These are phyloP conservation scores for Drosophila longiperda DNA, from an alignment of 2,888 invertebrate genomes.

Conservation along the genomic window DNA sequence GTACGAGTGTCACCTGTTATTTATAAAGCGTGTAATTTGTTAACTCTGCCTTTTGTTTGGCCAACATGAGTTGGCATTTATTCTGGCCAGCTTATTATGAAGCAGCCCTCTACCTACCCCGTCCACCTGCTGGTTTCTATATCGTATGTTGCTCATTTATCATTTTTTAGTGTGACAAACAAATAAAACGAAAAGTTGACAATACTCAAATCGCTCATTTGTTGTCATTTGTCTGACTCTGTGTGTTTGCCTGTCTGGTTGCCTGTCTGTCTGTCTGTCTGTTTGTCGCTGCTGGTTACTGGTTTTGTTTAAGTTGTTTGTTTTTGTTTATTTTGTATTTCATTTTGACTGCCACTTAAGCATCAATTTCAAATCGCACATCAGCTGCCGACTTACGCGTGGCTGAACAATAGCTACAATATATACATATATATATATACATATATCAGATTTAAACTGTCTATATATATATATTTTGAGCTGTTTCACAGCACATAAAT, in stretches of 20 bases:
- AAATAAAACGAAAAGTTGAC: constrained; percentile 61
- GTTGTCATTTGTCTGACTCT: constrained; percentile 65
- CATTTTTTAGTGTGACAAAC: constrained; percentile 64
- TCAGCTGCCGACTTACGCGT: constrained; percentile 74
- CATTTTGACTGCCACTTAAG: constrained; percentile 70
- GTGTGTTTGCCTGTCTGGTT: constrained; percentile 2
- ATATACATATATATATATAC: not conserved
- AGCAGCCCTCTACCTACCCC: not conserved
- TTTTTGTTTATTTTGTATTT: constrained; percentile 35
- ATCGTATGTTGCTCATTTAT: constrained; percentile 62
- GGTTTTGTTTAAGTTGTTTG: not conserved
- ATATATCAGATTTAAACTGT: constrained; percentile 5
- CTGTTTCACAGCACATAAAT: constrained; percentile 47
- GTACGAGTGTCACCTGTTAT: constrained; percentile 49
- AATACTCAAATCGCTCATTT: constrained; percentile 71
- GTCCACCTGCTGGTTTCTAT: not conserved
- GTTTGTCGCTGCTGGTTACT: constrained; percentile 38
- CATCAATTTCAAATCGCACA: constrained; percentile 69
- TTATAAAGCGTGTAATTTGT: constrained; percentile 69
- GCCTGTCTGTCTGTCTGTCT: constrained; percentile 3
- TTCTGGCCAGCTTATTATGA: constrained; percentile 37
- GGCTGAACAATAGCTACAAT: constrained; percentile 36
- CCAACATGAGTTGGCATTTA: constrained; percentile 56
- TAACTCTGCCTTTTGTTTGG: constrained; percentile 35
- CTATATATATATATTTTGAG: constrained; percentile 1